Base-by-base conservation (phyloP, 2,113 vertebrate species). In the Pachycephala philippinensis region DNA sequence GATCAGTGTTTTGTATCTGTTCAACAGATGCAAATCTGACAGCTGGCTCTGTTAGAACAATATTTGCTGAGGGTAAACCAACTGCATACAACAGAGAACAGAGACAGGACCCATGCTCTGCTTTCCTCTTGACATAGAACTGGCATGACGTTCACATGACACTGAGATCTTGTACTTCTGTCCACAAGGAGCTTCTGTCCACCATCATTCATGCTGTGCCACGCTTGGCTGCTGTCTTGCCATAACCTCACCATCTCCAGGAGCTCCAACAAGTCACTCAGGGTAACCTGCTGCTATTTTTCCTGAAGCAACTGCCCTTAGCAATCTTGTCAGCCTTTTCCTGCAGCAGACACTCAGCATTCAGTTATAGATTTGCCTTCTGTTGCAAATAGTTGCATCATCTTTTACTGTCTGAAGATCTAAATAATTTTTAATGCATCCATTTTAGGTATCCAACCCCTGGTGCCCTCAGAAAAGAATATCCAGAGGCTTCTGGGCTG, bases 1-100 rank as follows among this genome's bases (percentile, higher is more conserved):
- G 96, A 97, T 96, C 95, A 95, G 92, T 96, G 90, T 86, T 97
- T 97, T 94, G 81, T 92, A 69, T 96, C 90, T 89, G 79, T 66
- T 97, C 96, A 87, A 84, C 95, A 97, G 87, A 97, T 84, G 96
- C 94, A 97, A 97, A 97, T 96, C 93, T 96, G 97, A 95, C 92
- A 95, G 88, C 82, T 96, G 94, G 93, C 93, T 97, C 90, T 94
- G 94, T 96, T 93, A 97, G 69, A 95, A 86, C 74, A 97, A 78
- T 93, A 97, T 93, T 96, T 95, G 92, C 88, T 86, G 85, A 96
- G 76, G 66, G 63, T 95, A 94, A 97, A 95, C 75, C 83, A 90
- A 93, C 91, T 80, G 59, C 2, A 0, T 75, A 74, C 47, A 84
- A 84, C 47, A 90, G 87, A 86, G 79, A 93, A 57, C 0, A 5